Percentiles rank a stretch among this genome's conserved stretches.
phyloP scores from a whole-genome alignment of 2,113 vertebrate species.

The Mastomys coucha region DNA sequence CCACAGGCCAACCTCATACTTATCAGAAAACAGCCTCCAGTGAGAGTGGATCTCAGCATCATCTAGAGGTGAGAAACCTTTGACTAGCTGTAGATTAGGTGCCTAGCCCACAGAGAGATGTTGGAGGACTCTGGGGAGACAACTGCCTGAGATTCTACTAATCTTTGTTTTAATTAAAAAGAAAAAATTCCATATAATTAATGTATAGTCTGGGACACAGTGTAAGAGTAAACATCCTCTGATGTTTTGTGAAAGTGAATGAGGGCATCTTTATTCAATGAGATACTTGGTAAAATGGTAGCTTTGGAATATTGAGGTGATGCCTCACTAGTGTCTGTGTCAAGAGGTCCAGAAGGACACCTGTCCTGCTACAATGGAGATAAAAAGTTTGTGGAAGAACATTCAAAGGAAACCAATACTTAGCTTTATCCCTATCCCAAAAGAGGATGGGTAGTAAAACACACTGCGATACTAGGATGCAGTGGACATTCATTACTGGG shows the following conservation, averaged over 20 bases:
- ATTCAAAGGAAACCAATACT: neutral
- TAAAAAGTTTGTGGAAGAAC: neutral
- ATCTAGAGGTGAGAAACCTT: neutral
- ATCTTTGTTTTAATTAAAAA: slow-evolving; percentile 12
- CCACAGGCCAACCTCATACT: neutral
- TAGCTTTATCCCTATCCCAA: neutral
- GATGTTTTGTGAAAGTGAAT: neutral
- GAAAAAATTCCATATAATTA: neutral
- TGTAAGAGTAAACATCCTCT: neutral
- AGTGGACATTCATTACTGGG: neutral
- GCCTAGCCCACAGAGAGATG: neutral
- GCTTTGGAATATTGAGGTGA: neutral
- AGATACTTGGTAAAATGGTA: neutral
- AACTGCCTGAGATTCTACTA: neutral
- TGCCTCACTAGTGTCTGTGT: neutral
- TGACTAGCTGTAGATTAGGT: neutral
- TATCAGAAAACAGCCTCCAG: neutral
- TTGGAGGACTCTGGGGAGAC: neutral
- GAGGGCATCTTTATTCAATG: neutral
- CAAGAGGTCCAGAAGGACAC: neutral
- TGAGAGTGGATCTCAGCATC: neutral
- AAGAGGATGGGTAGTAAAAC: neutral
- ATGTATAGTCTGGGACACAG: neutral
- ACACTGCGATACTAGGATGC: fast-evolving
- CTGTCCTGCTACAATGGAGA: neutral